phyloP scores from a whole-genome alignment of 2,888 invertebrate genomes.

The Parnassius orleans region DNA sequence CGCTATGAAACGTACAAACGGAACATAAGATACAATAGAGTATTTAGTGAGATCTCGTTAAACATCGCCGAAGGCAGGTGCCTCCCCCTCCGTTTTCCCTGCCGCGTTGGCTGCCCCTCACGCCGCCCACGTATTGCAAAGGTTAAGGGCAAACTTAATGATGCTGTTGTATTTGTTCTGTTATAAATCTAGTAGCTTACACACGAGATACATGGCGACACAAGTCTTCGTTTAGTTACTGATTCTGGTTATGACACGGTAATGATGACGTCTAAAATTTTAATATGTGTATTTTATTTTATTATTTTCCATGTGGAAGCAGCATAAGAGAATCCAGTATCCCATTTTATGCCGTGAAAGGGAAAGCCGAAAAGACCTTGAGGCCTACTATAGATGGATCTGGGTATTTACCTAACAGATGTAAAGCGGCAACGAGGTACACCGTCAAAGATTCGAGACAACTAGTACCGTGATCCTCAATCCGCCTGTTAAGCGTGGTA shows the following conservation, averaged over 20 bases:
- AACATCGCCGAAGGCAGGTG: slow-evolving; percentile 34
- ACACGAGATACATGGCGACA: slow-evolving; percentile 5
- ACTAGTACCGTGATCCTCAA: too few species aligned
- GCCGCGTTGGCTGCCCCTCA: neutral
- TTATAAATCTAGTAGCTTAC: neutral
- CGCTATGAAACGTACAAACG: slow-evolving; percentile 46
- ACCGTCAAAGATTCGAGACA: too few species aligned
- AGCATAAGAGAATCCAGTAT: too few species aligned
- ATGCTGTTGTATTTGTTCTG: slow-evolving; percentile 9
- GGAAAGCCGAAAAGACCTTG: too few species aligned
- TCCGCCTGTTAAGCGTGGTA: too few species aligned
- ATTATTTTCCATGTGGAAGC: too few species aligned
- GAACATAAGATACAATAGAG: slow-evolving; percentile 53
- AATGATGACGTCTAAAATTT: too few species aligned
- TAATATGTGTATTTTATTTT: too few species aligned
- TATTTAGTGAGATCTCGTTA: slow-evolving; percentile 66
- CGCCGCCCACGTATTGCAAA: slow-evolving; percentile 51
- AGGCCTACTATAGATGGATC: too few species aligned
- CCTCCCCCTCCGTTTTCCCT: slow-evolving; percentile 28
- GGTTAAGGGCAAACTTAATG: slow-evolving; percentile 56
- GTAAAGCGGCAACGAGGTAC: too few species aligned
- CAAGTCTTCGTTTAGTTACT: slow-evolving; percentile 2
- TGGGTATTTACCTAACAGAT: too few species aligned
- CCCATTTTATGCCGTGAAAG: too few species aligned
- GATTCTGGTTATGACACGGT: neutral